A percentile compares a stretch with the other conserved stretches of the same genome.
phyloP scores from a whole-genome alignment of 2,113 vertebrate species.

The Cephalopterus ornatus region DNA sequence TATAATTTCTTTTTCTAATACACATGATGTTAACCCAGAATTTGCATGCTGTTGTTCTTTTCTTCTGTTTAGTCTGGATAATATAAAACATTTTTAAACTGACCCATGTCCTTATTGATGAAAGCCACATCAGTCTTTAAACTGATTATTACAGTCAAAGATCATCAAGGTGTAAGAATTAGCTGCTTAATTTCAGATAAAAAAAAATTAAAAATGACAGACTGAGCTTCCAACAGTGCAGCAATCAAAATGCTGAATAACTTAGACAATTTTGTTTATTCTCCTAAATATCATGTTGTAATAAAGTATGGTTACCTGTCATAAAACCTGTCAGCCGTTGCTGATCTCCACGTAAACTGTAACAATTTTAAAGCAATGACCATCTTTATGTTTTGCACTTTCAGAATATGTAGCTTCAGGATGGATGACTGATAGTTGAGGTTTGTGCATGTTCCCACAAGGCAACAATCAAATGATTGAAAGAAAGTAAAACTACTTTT shows the following conservation, averaged over 20 bases:
- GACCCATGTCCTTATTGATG: background rate
- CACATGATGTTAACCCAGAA: background rate
- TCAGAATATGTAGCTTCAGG: background rate
- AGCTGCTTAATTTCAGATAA: background rate
- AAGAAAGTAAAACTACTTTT: background rate
- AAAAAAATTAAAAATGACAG: background rate
- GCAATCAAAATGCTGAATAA: background rate
- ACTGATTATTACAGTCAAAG: background rate
- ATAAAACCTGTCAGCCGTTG: background rate
- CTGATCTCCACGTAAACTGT: background rate
- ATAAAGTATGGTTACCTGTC: background rate
- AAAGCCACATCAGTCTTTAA: background rate
- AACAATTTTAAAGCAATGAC: background rate
- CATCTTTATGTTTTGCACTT: background rate
- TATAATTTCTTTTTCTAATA: background rate
- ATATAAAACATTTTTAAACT: background rate
- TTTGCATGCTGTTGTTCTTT: background rate
- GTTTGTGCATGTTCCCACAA: background rate
- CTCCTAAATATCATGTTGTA: fast-evolving
- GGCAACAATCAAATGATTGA: background rate
- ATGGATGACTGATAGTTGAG: background rate
- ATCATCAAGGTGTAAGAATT: background rate
- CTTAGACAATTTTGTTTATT: background rate
- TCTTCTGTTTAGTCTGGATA: background rate
- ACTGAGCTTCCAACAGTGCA: background rate